Evolutionary conservation across 2,888 invertebrate genomes (phyloP), one percentile per base, ranked within the genome.

Genomic region (Rhagium mordax): DNA sequence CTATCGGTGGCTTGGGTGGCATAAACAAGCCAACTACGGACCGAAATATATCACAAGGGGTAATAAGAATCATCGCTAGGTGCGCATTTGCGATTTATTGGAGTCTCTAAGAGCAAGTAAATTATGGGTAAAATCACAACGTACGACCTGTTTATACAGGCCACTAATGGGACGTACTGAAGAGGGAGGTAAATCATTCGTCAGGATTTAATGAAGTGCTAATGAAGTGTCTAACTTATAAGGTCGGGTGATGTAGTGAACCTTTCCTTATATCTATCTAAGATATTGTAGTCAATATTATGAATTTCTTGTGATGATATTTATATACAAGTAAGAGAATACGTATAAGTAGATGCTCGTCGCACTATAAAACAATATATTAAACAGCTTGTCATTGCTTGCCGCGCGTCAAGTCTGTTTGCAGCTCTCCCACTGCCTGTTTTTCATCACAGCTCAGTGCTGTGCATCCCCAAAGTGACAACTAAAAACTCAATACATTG

Each of bases 21-120:
- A 57, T 55, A 59, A 59, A 59, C 33, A 59, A 59, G 59, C 33
- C 59, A 59, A 59, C 59, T 33, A 33, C 1, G 16, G 15, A 18
- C 15, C 59, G 59, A 59, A 33, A 15, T 59, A 29, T 15, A 18
- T 33, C 33, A 16, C 33, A 33, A 33, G 18, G n/a, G 13, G 33
- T 18, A 41, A 13, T 33, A 33, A 33, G 20, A 33, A 33, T 29
- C 15, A 27, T n/a, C n/a, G 29, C 20, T 41, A 16, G 59, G 18
- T 59, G 33, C n/a, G 33, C 33, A 33, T 33, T 59, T 18, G 59
- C 16, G 10, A 59, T 59, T 33, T 59, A 33, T 59, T 33, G 18
- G 33, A 59, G 33, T 6, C 8, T 29, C 29, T 24, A 57, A 18
- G 16, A 59, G 2, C 4, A n/a, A 13, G 15, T 41, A 41, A n/a